A percentile compares a stretch with the other conserved stretches of the same genome.
These are phyloP conservation scores for Cephalophus harveyi DNA, from an alignment of 2,113 vertebrate species.

Conservation along the genomic window DNA sequence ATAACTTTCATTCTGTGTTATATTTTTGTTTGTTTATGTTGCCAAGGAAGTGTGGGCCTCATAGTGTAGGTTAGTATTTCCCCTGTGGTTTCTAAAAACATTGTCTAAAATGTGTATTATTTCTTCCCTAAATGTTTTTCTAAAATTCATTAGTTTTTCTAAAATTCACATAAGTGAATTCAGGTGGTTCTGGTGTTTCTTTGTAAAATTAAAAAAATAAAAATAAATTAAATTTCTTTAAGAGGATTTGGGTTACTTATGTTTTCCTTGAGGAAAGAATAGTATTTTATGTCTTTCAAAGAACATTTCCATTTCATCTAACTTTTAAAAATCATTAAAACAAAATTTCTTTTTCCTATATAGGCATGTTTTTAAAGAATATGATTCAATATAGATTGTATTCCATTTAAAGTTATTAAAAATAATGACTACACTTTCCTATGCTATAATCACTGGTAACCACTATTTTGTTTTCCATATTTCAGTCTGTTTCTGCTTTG, in stretches of 20 bases:
- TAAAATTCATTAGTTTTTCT: neutral
- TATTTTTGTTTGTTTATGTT: neutral
- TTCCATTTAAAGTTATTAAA: neutral
- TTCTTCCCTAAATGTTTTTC: neutral
- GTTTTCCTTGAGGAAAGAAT: neutral
- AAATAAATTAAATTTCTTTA: neutral
- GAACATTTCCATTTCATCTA: neutral
- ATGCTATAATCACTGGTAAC: neutral
- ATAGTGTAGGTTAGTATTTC: neutral
- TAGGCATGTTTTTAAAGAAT: neutral
- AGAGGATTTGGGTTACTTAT: neutral
- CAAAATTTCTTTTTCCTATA: neutral
- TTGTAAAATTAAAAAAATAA: neutral
- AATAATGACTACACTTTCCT: neutral
- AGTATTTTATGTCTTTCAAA: neutral
- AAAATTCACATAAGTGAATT: neutral
- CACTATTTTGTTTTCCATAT: neutral
- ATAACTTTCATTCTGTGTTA: neutral
- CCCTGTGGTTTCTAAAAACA: neutral
- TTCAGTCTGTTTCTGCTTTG: neutral
- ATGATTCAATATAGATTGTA: neutral
- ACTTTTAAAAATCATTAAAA: neutral
- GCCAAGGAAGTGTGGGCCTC: neutral
- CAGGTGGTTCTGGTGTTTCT: neutral
- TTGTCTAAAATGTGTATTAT: neutral